A percentile compares a stretch with the other conserved stretches of the same genome.
These are phyloP conservation scores for Acanthococcus lagerstroemiae DNA, from an alignment of 2,888 invertebrate species.

Conservation along the genomic window DNA sequence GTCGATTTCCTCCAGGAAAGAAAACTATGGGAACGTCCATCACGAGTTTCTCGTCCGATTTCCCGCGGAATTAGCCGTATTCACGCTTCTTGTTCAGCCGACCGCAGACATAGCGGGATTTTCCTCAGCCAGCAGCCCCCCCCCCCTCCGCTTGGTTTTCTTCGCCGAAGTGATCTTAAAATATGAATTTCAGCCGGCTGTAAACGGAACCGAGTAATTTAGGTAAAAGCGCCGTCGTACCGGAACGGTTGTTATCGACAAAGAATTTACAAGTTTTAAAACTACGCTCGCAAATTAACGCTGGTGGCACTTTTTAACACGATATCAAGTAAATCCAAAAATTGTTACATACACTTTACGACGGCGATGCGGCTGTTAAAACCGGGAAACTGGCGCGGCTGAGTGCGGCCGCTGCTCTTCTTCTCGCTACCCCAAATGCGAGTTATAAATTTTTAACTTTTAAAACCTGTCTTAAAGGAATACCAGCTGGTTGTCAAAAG, in stretches of 20 bases:
- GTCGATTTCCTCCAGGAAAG: no score
- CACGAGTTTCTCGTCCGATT: no score
- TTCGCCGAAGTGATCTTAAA: not conserved
- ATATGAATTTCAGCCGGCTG: not conserved
- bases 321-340: conserved; percentile 18
- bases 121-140: no score
- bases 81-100: no score
- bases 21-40: no score
- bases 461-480: conserved; percentile 20
- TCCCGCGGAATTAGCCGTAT: no score
- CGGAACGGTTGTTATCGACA: not conserved
- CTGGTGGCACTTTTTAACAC: not conserved
- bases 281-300: not conserved
- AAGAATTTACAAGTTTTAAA: not conserved
- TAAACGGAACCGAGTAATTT: not conserved
- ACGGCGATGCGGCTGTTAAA: not conserved
- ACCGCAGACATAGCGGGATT: no score
- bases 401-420: not conserved
- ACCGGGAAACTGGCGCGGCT: not conserved
- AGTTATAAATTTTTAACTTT: conserved; percentile 16
- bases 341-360: conserved; percentile 13
- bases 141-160: no score
- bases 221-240: not conserved
- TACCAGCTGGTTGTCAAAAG: conserved; percentile 18
- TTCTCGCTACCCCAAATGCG: not conserved